phyloP scores from a whole-genome alignment of 2,888 invertebrate species.

The Dolichopus griseipennis region DNA sequence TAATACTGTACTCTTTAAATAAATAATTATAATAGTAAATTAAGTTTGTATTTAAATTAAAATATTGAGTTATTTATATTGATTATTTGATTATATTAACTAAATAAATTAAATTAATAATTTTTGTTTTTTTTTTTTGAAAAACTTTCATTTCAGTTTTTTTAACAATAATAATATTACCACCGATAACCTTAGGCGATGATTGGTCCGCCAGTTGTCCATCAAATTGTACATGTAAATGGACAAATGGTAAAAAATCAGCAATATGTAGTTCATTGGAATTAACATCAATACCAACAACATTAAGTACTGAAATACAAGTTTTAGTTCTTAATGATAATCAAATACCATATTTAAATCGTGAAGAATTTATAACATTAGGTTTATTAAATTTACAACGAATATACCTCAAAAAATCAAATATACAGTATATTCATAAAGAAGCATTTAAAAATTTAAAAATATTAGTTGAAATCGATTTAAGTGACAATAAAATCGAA shows the following conservation, averaged over 20 bases:
- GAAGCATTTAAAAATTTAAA: conserved; percentile 81
- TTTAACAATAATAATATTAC: conserved; percentile 18
- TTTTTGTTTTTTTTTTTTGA: not conserved
- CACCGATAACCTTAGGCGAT: conserved; percentile 49
- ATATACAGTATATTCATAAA: conserved; percentile 64
- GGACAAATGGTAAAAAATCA: conserved; percentile 85
- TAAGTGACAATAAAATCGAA: conserved; percentile 71
- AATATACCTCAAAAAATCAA: conserved; percentile 67
- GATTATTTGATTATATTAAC: too few relatives aligned
- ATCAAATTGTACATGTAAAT: conserved; percentile 79
- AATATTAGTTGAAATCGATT: conserved; percentile 78
- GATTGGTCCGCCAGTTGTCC: conserved; percentile 83
- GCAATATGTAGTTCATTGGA: conserved; percentile 76
- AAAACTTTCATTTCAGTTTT: not conserved
- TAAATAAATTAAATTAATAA: not conserved
- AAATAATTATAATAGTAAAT: too few relatives aligned
- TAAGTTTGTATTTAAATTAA: too few relatives aligned
- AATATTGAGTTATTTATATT: too few relatives aligned
- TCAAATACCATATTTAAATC: conserved; percentile 62
- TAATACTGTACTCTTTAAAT: too few relatives aligned
- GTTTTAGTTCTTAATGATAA: conserved; percentile 78
- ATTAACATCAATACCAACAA: conserved; percentile 65
- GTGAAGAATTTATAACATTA: conserved; percentile 68
- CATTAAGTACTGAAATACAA: conserved; percentile 58
- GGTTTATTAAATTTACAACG: conserved; percentile 77